A percentile compares a stretch with the other conserved stretches of the same genome.
These are phyloP conservation scores for Leptoclinus maculatus DNA, from an alignment of 2,797 vertebrate species.

Conservation along the genomic window DNA sequence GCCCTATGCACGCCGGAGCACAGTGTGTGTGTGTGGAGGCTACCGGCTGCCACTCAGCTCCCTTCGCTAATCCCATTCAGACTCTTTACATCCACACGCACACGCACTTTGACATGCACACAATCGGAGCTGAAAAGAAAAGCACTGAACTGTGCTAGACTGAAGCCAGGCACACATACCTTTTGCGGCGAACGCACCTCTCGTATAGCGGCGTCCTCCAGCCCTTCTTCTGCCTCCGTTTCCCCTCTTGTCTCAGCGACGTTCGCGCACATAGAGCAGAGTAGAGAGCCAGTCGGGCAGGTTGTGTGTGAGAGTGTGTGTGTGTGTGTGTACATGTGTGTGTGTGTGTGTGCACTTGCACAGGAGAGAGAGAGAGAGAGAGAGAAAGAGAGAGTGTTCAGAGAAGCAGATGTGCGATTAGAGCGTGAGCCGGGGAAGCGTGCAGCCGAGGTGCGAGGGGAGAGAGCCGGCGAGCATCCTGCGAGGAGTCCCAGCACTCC, in stretches of 20 bases:
- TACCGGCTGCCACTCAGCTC: constrained; percentile 63
- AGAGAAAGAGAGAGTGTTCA: constrained; percentile 29
- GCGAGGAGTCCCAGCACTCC: constrained; percentile 79
- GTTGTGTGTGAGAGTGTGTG: constrained; percentile 80
- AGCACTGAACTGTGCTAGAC: constrained; percentile 65
- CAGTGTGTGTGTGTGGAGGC: constrained; percentile 83
- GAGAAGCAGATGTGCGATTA: constrained; percentile 61
- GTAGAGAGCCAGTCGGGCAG: constrained; percentile 79
- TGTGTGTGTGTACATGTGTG: constrained; percentile 4
- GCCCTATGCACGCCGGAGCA: constrained; percentile 68
- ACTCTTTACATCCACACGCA: constrained; percentile 64
- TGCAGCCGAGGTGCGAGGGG: constrained; percentile 71
- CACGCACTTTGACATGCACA: constrained; percentile 54
- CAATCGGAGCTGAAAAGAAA: constrained; percentile 59
- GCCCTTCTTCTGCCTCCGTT: constrained; percentile 70
- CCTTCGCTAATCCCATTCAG: constrained; percentile 90
- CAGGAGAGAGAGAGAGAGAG: constrained; percentile 22
- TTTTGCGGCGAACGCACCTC: constrained; percentile 60
- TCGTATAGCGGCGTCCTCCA: constrained; percentile 53
- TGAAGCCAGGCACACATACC: constrained; percentile 90
- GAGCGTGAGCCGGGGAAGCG: constrained; percentile 65
- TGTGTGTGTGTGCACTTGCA: constrained; percentile 13
- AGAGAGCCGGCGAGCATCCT: constrained; percentile 89
- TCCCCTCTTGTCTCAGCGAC: constrained; percentile 86
- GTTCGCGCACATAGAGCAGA: constrained; percentile 73